Base-by-base conservation (phyloP, 2,797 vertebrate genomes). In the Pangasius krempfi region DNA sequence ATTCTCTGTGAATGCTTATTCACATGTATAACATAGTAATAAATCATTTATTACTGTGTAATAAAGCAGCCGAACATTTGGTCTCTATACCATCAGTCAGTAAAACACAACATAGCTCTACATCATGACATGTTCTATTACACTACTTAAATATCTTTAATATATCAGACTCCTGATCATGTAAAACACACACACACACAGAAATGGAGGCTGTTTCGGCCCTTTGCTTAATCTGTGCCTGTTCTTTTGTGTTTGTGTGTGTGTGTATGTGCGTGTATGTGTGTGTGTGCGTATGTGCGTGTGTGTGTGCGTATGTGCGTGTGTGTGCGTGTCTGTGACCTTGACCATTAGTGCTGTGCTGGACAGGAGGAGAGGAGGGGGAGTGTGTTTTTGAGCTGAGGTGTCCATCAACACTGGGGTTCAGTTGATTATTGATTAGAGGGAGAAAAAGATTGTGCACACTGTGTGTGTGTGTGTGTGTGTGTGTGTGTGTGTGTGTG, bases 341-440 rank as follows among this genome's bases (percentile, higher is more conserved):
- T 83, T 88, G 66, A 72, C 66, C 14, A 83, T 83, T 72, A 83
- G 54, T 88, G 66, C 66, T 83, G 87, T 37, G 78, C 66, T 62
- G 78, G 72, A 68, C 85, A 73, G 85, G 58, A 58, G 20, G 16
- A n/a, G 68, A 66, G 78, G 66, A 83, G 86, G 52, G 22, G 12
- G 12, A 56, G 66, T 82, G 68, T 89, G 18, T 50, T 88, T 78
- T 86, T 86, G 44, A 89, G 84, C 88, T 62, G 68, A 72, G 79
- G 70, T 89, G 85, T 83, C 88, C 72, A 82, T 88, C 87, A 85
- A 72, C 56, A 64, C 54, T 9, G 5, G 33, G 56, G 33, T 82
- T 82, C 27, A 60, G 85, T 82, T 86, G 85, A 80, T 52, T 87
- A 80, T 80, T 58, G 62, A 80, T 87, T 56, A 80, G 50, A 10